Evolutionary conservation across 2,113 vertebrate species (phyloP).

Genomic region (Caranx ignobilis): DNA sequence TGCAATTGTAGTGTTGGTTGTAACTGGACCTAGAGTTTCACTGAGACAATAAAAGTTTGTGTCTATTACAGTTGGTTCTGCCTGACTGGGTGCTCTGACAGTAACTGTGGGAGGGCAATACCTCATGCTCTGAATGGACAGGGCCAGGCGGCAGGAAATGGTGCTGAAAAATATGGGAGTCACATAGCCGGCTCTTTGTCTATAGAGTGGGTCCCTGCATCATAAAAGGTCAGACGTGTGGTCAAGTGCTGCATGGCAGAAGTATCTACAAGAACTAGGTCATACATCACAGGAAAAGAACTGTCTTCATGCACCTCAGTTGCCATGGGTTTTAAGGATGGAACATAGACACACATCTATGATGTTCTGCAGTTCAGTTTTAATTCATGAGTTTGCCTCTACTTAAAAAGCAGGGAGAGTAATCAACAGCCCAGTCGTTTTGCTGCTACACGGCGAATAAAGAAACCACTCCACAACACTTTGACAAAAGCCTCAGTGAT

Average conservation of each 20-base stretch:
- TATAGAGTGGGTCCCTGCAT: slow-evolving; percentile 10
- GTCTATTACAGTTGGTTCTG: slow-evolving; percentile 28
- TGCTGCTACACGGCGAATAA: slow-evolving; percentile 10
- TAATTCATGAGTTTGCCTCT: not conserved
- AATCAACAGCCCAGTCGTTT: slow-evolving; percentile 27
- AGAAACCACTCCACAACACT: not conserved
- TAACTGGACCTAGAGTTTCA: slow-evolving; percentile 20
- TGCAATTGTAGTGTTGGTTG: not conserved
- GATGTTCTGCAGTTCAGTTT: not conserved
- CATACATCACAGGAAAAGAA: slow-evolving; percentile 11
- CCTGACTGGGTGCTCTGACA: slow-evolving; percentile 21
- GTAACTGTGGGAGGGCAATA: slow-evolving; percentile 37
- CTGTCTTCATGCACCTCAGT: slow-evolving; percentile 1
- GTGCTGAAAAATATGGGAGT: slow-evolving; percentile 40
- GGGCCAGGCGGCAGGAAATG: slow-evolving; percentile 47
- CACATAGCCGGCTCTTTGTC: slow-evolving; percentile 33
- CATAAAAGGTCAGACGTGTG: slow-evolving; percentile 37
- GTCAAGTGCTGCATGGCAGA: slow-evolving; percentile 22
- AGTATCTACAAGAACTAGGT: slow-evolving; percentile 17
- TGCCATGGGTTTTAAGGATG: not conserved
- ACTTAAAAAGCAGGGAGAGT: not conserved
- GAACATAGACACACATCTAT: not conserved
- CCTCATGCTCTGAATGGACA: slow-evolving; percentile 30
- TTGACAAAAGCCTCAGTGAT: not conserved
- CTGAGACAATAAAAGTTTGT: slow-evolving; percentile 11